These are phyloP conservation scores for Enteromius unitaeniatus DNA, from an alignment of 2,797 vertebrate species.

Conservation along the genomic window DNA sequence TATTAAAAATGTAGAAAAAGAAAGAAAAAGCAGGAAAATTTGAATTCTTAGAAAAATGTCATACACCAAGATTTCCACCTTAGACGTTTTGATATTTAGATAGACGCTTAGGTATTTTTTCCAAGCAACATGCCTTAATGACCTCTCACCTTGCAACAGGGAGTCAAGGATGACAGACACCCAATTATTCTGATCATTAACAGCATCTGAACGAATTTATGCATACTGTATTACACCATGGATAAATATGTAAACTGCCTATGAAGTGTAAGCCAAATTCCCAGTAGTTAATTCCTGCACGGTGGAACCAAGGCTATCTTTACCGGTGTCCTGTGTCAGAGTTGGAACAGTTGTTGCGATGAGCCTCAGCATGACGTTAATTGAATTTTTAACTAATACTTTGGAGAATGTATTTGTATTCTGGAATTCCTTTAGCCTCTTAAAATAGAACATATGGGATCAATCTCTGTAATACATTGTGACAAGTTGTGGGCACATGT, in stretches of 20 bases:
- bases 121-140: neutral
- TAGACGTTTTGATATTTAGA: neutral
- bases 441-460: conserved; percentile 76
- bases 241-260: conserved; percentile 68
- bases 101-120: neutral
- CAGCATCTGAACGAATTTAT: conserved; percentile 63
- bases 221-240: conserved; percentile 65
- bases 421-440: conserved; percentile 76
- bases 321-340: conserved; percentile 81
- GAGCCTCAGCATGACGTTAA: conserved; percentile 76
- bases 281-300: conserved; percentile 73
- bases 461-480: conserved; percentile 72
- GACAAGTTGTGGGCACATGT: conserved; percentile 66
- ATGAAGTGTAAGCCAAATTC: conserved; percentile 65
- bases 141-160: conserved; percentile 5
- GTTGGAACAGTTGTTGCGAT: conserved; percentile 78
- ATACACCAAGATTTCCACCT: neutral
- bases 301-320: conserved; percentile 77
- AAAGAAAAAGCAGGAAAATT: neutral
- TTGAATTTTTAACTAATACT: conserved; percentile 81
- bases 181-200: conserved; percentile 62
- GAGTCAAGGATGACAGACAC: conserved; percentile 43
- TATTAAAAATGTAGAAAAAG: neutral
- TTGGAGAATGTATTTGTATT: conserved; percentile 79
- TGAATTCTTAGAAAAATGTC: neutral